phyloP scores from a whole-genome alignment of 2,113 vertebrate species.

The Saguinus imperator region DNA sequence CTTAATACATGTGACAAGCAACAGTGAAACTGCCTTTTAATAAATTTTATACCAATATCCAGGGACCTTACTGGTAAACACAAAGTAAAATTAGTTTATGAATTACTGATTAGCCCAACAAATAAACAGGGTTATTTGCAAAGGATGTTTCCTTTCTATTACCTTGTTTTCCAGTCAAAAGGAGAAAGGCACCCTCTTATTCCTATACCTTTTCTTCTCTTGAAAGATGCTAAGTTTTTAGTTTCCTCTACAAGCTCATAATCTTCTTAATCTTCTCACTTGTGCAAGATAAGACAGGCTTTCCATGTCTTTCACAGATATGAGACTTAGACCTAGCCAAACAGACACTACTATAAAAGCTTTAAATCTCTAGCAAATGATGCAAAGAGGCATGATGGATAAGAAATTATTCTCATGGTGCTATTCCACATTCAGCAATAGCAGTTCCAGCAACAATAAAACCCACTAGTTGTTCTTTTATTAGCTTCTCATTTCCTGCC shows the following conservation, averaged over 20 bases:
- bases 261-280: background rate
- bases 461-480: background rate
- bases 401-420: background rate
- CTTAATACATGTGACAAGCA: background rate
- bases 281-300: background rate
- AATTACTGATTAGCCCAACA: background rate
- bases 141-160: background rate
- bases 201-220: background rate
- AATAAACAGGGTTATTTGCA: background rate
- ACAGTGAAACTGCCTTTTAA: background rate
- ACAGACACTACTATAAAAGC: background rate
- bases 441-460: background rate
- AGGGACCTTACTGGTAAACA: background rate
- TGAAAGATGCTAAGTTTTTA: background rate
- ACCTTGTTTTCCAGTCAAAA: background rate
- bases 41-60: background rate
- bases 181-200: background rate
- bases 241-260: background rate
- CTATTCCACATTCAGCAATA: background rate
- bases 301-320: background rate
- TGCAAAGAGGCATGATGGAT: background rate
- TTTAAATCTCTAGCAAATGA: background rate
- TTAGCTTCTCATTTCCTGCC: background rate
- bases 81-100: background rate
- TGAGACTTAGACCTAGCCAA: background rate